phyloP scores from a whole-genome alignment of 2,888 invertebrate species.

The Celastrina argiolus region DNA sequence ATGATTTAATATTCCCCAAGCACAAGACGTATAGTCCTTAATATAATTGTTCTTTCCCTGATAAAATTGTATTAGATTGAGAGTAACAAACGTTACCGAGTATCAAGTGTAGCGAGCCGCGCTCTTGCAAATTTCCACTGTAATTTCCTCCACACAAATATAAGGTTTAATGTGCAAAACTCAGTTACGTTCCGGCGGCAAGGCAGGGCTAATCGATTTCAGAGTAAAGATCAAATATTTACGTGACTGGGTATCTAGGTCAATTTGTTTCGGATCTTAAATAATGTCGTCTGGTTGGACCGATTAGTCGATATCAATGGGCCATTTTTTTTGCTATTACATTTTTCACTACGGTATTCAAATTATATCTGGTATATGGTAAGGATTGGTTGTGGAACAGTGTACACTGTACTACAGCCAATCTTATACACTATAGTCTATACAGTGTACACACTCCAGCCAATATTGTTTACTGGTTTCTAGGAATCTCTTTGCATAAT shows the following conservation, averaged over 20 bases:
- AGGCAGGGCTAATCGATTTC: constrained; percentile 27
- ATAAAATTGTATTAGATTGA: neutral
- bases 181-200: constrained; percentile 20
- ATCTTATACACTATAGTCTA: too few species aligned
- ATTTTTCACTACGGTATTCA: neutral
- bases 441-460: neutral
- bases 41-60: neutral
- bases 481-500: neutral
- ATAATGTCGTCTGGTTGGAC: constrained; percentile 32
- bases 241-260: constrained; percentile 44
- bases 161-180: constrained; percentile 23
- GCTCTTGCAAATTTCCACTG: constrained; percentile 4
- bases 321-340: neutral
- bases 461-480: neutral
- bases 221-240: constrained; percentile 41
- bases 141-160: constrained; percentile 17
- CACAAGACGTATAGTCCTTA: neutral
- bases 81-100: neutral
- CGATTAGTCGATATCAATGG: constrained; percentile 39
- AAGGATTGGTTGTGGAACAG: too few species aligned
- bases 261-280: constrained; percentile 44
- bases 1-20: too few species aligned
- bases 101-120: neutral
- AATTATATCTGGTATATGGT: neutral
- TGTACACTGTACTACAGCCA: too few species aligned